Evolutionary conservation across 2,888 invertebrate species (phyloP).

Genomic region (Tetramorium bicarinatum): DNA sequence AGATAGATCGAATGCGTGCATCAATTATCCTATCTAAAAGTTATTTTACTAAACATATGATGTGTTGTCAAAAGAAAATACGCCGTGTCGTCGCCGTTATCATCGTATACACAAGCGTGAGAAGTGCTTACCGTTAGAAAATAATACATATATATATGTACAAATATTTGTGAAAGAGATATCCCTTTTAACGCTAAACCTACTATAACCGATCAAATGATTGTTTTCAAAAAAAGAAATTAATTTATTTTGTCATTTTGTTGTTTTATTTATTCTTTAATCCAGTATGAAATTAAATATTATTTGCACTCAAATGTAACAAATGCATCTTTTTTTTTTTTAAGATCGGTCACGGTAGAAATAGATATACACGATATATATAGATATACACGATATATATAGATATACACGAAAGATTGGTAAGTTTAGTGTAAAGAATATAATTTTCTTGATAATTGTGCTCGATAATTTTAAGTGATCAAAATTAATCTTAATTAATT

Average conservation of each 20-base stretch:
- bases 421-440: too few relatives aligned
- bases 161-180: constrained; percentile 15
- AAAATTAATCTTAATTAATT: background rate
- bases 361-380: too few relatives aligned
- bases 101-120: background rate
- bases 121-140: background rate
- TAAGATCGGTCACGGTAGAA: too few relatives aligned
- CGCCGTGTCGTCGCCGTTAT: background rate
- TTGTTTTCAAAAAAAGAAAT: too few relatives aligned
- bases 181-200: background rate
- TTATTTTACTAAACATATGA: background rate
- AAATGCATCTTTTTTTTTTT: too few relatives aligned
- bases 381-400: too few relatives aligned
- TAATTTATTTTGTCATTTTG: too few relatives aligned
- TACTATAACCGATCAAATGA: too few relatives aligned
- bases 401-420: too few relatives aligned
- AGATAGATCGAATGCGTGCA: background rate
- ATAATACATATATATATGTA: background rate
- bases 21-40: constrained; percentile 15
- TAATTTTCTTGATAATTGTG: background rate
- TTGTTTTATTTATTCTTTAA: too few relatives aligned
- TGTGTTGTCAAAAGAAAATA: background rate
- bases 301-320: too few relatives aligned
- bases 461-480: background rate
- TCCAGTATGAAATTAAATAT: too few relatives aligned